phyloP scores from a whole-genome alignment of 2,797 vertebrate species.

The Pelodytes ibericus region DNA sequence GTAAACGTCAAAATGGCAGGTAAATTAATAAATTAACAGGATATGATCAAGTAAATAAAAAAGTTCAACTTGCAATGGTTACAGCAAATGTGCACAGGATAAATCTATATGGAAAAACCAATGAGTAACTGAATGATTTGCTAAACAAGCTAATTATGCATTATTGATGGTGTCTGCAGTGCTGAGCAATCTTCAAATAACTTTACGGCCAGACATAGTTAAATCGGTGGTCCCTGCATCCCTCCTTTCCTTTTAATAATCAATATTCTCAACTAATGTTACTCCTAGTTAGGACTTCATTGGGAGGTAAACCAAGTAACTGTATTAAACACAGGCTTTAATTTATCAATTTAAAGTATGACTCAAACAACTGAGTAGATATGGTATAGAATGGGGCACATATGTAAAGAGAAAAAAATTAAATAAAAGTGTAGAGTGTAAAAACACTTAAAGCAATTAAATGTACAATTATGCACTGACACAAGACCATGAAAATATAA shows the following conservation, averaged over 20 bases:
- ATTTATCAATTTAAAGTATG: no score
- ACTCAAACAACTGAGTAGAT: no score
- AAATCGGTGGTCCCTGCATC: neutral
- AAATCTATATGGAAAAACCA: neutral
- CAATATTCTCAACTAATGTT: no score
- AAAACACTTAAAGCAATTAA: no score
- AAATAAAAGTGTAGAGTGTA: no score
- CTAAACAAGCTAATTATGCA: neutral
- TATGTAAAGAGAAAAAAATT: no score
- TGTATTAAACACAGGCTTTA: no score
- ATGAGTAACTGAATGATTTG: neutral
- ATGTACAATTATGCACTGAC: no score
- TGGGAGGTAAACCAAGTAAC: no score
- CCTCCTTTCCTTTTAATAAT: neutral
- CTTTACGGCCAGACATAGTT: neutral
- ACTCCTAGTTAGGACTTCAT: no score
- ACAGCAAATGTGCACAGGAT: neutral
- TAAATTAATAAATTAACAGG: neutral
- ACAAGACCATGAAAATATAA: no score
- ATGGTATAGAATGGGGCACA: no score
- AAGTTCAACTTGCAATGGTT: neutral
- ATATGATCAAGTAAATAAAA: neutral
- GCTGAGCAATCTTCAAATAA: neutral
- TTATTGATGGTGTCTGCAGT: neutral
- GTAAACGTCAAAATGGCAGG: neutral